Conservation (phyloP, 2,888 invertebrate species). For the Leptopterna dolabrata region DNA sequence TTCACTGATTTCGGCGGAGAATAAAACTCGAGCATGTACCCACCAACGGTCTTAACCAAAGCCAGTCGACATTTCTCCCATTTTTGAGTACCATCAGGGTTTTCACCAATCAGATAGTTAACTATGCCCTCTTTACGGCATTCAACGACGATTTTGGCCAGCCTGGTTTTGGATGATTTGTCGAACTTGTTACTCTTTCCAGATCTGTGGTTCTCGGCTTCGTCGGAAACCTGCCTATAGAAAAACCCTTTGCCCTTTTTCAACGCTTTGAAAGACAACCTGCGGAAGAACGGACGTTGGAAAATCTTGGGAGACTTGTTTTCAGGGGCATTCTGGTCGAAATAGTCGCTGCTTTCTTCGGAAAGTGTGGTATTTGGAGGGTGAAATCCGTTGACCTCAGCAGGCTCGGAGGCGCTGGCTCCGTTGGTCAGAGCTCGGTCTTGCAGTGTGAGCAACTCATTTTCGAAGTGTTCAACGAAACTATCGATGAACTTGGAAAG, state of each 20-base stretch:
- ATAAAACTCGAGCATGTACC: constrained; percentile 95
- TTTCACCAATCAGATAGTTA: constrained; percentile 92
- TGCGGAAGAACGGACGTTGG: constrained; percentile 85
- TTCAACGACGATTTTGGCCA: constrained; percentile 92
- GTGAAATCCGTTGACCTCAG: constrained; percentile 41
- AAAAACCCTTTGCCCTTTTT: constrained; percentile 86
- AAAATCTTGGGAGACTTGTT: constrained; percentile 82
- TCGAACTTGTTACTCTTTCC: constrained; percentile 69
- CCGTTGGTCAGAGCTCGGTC: constrained; percentile 67
- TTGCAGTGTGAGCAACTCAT: constrained; percentile 75
- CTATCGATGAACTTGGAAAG: constrained; percentile 85
- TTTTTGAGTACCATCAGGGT: constrained; percentile 87
- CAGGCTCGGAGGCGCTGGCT: constrained; percentile 60
- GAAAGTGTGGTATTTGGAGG: constrained; percentile 63
- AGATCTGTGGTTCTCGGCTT: constrained; percentile 72
- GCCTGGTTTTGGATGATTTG: constrained; percentile 84
- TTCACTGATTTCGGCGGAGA: constrained; percentile 84
- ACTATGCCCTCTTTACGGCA: constrained; percentile 94
- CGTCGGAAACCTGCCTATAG: constrained; percentile 91
- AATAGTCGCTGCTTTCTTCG: constrained; percentile 72
- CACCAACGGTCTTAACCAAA: constrained; percentile 91
- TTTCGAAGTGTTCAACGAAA: constrained; percentile 87
- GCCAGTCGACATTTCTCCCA: constrained; percentile 95
- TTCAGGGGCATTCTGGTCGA: constrained; percentile 74
- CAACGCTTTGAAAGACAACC: constrained; percentile 89